Percentiles rank a stretch among this genome's conserved stretches.
These are phyloP conservation scores for Sebastes iracundus DNA, from an alignment of 2,797 vertebrate species.

Conservation along the genomic window DNA sequence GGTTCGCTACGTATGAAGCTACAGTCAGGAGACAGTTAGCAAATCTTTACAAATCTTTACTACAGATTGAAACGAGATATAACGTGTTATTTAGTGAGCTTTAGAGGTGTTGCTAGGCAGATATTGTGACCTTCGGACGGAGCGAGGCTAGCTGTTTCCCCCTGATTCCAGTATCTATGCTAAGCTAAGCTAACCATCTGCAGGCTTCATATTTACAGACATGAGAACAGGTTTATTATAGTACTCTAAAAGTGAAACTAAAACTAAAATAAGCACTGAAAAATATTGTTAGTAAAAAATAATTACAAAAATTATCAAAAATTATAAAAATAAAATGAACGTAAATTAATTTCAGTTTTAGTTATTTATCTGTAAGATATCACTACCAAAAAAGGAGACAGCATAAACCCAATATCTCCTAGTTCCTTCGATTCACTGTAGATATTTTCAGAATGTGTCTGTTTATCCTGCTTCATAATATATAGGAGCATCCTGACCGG, in stretches of 20 bases:
- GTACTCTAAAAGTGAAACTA: background rate
- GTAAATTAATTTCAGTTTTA: no score
- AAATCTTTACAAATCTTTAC: background rate
- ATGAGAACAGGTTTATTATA: background rate
- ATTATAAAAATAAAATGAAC: no score
- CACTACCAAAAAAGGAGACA: no score
- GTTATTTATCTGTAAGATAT: no score
- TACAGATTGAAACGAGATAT: background rate
- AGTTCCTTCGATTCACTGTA: no score
- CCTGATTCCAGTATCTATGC: background rate
- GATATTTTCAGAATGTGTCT: no score
- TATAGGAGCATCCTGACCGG: rapidly evolving
- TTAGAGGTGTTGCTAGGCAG: background rate
- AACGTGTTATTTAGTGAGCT: background rate
- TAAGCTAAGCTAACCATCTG: background rate
- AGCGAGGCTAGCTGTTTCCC: background rate
- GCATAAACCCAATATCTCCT: no score
- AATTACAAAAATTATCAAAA: background rate
- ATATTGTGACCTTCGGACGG: background rate
- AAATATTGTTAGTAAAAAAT: background rate
- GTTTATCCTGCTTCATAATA: no score
- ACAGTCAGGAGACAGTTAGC: background rate
- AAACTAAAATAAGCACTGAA: background rate
- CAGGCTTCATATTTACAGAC: background rate
- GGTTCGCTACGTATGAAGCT: background rate